Evolutionary conservation across 2,797 vertebrate genomes (phyloP).

Genomic region (Chaenodraco wilsoni): DNA sequence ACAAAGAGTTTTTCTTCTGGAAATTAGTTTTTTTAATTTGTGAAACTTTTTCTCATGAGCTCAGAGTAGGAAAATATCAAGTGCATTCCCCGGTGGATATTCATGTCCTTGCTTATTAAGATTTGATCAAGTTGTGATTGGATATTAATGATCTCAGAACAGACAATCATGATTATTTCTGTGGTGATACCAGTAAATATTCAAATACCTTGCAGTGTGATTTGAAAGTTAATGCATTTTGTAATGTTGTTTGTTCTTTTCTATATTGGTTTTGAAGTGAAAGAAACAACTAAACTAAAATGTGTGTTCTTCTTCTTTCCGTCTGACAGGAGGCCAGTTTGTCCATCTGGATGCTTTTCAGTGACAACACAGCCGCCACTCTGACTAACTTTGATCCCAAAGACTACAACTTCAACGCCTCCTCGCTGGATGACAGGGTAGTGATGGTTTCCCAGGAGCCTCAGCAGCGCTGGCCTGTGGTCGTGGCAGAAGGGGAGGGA

Average conservation of each 20-base stretch:
- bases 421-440: conserved; percentile 89
- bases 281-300: not conserved
- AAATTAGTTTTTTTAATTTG: not conserved
- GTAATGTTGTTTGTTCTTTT: not conserved
- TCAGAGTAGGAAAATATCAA: too few relatives aligned
- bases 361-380: conserved; percentile 91
- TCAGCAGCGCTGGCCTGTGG: conserved; percentile 87
- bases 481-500: conserved; percentile 92
- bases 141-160: not conserved
- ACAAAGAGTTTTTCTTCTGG: too few relatives aligned
- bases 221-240: not conserved
- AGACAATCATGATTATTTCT: not conserved
- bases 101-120: not conserved
- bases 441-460: conserved; percentile 90
- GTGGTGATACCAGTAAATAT: not conserved
- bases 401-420: conserved; percentile 96
- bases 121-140: not conserved
- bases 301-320: conserved; percentile 39
- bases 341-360: conserved; percentile 96
- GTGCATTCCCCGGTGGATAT: too few relatives aligned
- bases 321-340: conserved; percentile 91
- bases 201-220: not conserved
- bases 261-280: not conserved
- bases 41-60: not conserved
- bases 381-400: conserved; percentile 93